Evolutionary conservation across 53 echinoderm and acorn worm genomes (phyloP), one percentile per base, ranked within the genome.

Genomic region (Echinarachnius parma): DNA sequence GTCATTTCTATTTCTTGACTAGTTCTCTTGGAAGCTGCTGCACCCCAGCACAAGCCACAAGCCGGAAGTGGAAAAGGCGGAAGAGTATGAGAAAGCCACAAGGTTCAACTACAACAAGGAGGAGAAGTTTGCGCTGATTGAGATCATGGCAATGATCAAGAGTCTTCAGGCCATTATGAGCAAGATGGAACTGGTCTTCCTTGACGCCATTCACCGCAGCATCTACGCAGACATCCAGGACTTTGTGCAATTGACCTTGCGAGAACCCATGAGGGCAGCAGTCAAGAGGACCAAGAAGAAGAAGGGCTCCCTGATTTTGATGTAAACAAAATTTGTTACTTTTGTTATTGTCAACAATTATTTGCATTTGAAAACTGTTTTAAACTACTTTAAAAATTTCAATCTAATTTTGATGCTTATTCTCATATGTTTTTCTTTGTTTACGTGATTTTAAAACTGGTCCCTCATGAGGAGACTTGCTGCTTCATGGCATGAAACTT

Each of bases 1-100:
- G 10, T 10, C 10, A 13, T 45, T 45, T 13, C 46, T 13, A 13
- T 39, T 39, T 39, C 7, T 28, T 46, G 59, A 29, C 14, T 64
- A 92, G 93, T 92, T 89, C 81, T 92, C 93, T 0, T 92, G 93
- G 93, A 92, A 92, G 64, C 61, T 92, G 49, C 75, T 92, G 28
- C 83, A 92, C 62, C 93, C 93, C 4, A 85, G 86, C 11, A 89
- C 89, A 63, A 92, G 82, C 23, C 75, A 81, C 54, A 57, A 28
- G 28, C 44, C 21, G 34, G 66, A 83, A 42, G 85, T 85, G n/a
- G 87, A 88, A 27, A 82, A 68, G 28, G 93, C 93, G 1, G 93
- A 92, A 56, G 93, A 92, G 64, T 92, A 92, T 65, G 93, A 92
- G 61, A 82, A 85, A 84, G 76, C 76, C 13, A 39, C 60, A 2